A percentile compares a stretch with the other conserved stretches of the same genome.
Evolutionary conservation across 1,140 invertebrate species (phyloP).

Genomic region (Drosophila jambulina): DNA sequence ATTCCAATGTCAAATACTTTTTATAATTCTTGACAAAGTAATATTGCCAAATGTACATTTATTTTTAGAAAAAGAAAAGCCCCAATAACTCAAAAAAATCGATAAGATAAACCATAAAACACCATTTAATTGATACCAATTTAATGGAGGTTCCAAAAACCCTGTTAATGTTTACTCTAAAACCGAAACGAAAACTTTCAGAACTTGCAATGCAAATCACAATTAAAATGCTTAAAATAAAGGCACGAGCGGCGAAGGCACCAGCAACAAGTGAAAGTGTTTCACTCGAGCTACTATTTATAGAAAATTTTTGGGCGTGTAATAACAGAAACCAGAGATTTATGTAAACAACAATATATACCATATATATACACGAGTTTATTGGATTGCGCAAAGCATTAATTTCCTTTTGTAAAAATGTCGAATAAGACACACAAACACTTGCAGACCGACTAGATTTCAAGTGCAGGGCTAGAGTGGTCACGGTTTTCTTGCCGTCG

Average conservation of each 20-base stretch:
- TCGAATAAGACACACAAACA: slow-evolving; percentile 9
- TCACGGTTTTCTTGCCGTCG: slow-evolving; percentile 43
- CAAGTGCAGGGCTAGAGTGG: slow-evolving; percentile 66
- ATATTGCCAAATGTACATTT: neutral
- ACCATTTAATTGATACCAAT: neutral
- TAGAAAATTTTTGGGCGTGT: slow-evolving; percentile 49
- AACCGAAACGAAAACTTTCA: neutral
- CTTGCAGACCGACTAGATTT: slow-evolving; percentile 47
- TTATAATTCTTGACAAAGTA: neutral
- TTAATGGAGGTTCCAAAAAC: neutral
- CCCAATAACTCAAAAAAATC: neutral
- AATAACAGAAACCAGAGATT: slow-evolving; percentile 44
- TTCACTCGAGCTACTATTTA: slow-evolving; percentile 51
- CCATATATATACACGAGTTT: slow-evolving; percentile 29
- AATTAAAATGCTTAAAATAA: slow-evolving; percentile 22
- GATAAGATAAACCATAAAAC: slow-evolving; percentile 5
- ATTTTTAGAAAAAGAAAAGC: neutral
- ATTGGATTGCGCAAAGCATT: slow-evolving; percentile 56
- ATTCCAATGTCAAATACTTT: neutral
- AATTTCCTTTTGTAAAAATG: slow-evolving; percentile 40
- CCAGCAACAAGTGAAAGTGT: slow-evolving; percentile 77
- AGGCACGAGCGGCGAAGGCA: neutral
- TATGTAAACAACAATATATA: slow-evolving; percentile 19
- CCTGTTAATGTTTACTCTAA: neutral
- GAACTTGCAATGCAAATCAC: slow-evolving; percentile 36